Evolutionary conservation across 2,797 vertebrate species (phyloP), one percentile per base, ranked within the genome.

Genomic region (Gymnothorax javanicus): DNA sequence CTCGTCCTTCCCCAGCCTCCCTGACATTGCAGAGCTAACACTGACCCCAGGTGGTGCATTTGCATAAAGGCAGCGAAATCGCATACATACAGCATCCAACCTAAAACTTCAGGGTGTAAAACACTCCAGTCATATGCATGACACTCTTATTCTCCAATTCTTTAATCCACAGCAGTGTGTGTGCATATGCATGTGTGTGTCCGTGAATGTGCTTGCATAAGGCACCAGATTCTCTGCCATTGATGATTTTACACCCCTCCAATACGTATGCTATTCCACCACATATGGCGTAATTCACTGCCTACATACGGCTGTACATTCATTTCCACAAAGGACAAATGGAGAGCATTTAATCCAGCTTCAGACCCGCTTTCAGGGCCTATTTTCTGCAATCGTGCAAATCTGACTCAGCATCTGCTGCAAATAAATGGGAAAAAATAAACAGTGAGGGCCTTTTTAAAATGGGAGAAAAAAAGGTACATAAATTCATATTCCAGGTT

Each of bases 31-130:
- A 79, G 43, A 79, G 75, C 75, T 56, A 54, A 79, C 50, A 79
- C 75, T 79, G 75, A 79, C 75, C 75, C 20, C 75, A 79, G 75
- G 75, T 79, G 75, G 75, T n/a, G 20, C 50, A 79, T 79, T 79
- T 79, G 75, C 75, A 79, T 79, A 79, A 79, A 79, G 52, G 50
- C 50, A 54, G 75, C 50, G 4, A 50, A 79, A 1, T 79, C 50
- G 15, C 17, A 56, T 71, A 8, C 67, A 71, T 2, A 3, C n/a
- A 7, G 75, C 52, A 17, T 17, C 17, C 4, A 23, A 52, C 6
- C 69, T 20, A 17, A 43, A 54, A 43, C 33, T 56, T 79, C 11
- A 54, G 4, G 4, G 15, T 17, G 50, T 7, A 79, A 50, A 54
- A 54, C 5, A 50, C 27, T 43, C 69, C 2, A 71, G 12, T 27